A percentile compares a stretch with the other conserved stretches of the same genome.
These are phyloP conservation scores for Strix aluco DNA, from an alignment of 2,113 vertebrate species.

Conservation along the genomic window DNA sequence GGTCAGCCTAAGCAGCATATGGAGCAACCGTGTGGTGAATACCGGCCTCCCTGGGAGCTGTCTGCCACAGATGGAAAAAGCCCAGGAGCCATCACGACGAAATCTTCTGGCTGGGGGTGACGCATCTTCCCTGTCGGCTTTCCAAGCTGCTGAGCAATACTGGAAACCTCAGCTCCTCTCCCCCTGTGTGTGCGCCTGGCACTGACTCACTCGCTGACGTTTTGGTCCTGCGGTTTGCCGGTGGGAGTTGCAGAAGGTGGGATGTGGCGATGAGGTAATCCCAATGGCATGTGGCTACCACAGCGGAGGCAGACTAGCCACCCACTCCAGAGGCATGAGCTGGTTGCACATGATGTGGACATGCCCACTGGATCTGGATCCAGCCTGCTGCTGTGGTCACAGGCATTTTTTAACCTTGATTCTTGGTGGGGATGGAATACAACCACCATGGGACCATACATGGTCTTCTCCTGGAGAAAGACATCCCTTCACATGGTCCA, in stretches of 20 bases:
- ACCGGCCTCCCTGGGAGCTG: not conserved
- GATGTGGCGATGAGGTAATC: not conserved
- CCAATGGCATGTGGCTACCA: not conserved
- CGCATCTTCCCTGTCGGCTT: not conserved
- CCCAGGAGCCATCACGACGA: constrained; percentile 22
- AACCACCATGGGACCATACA: not conserved
- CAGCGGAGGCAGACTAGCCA: not conserved
- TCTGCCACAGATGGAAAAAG: constrained; percentile 39
- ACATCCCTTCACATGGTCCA: not conserved
- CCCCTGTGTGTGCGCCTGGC: accelerated
- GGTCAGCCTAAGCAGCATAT: constrained; percentile 47
- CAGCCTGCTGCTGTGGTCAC: not conserved
- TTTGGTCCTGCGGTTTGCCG: not conserved
- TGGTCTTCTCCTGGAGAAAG: not conserved
- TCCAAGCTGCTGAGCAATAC: constrained; percentile 2
- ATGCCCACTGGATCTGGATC: not conserved
- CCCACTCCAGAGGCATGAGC: not conserved
- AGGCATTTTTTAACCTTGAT: not conserved
- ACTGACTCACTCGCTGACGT: not conserved
- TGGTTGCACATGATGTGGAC: not conserved
- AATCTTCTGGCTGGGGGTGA: not conserved
- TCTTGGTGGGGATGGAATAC: not conserved
- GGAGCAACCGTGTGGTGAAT: not conserved
- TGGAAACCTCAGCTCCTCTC: constrained; percentile 8
- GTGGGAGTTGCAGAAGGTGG: not conserved